These are phyloP conservation scores for Poeciliopsis occidentalis DNA, from an alignment of 2,113 vertebrate genomes.

Conservation along the genomic window DNA sequence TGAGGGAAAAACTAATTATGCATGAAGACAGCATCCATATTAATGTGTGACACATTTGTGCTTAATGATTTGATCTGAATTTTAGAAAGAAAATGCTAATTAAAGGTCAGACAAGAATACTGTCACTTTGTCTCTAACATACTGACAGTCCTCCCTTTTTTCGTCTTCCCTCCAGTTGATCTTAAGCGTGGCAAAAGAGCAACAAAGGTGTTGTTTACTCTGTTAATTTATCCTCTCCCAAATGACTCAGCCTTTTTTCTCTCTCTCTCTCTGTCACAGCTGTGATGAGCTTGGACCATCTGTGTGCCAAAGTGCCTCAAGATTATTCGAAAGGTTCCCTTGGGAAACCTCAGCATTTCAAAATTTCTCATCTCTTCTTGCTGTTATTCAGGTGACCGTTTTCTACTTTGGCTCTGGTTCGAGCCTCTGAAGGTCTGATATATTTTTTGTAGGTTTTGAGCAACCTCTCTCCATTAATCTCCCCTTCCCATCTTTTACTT, in stretches of 20 bases:
- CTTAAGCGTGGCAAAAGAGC: conserved; percentile 4
- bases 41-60: conserved; percentile 6
- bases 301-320: conserved; percentile 64
- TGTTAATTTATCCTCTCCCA: conserved; percentile 54
- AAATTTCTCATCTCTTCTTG: conserved; percentile 50
- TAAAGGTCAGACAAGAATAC: background rate
- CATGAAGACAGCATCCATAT: background rate
- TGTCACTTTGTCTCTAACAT: background rate
- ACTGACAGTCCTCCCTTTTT: conserved; percentile 4
- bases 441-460: conserved; percentile 36
- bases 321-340: conserved; percentile 62
- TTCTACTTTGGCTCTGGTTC: conserved; percentile 46
- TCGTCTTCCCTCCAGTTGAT: conserved; percentile 21
- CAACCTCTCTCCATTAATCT: conserved; percentile 24
- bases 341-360: conserved; percentile 50
- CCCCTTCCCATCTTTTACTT: conserved; percentile 29
- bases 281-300: conserved; percentile 59
- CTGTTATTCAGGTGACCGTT: conserved; percentile 53
- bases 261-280: conserved; percentile 52
- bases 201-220: conserved; percentile 52
- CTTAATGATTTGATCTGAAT: conserved; percentile 21
- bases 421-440: conserved; percentile 36
- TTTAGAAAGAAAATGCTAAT: too few species aligned
- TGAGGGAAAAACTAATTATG: background rate
- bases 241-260: conserved; percentile 58